Evolutionary conservation across 2,113 vertebrate genomes (phyloP).

Genomic region (Deroptyus accipitrinus): DNA sequence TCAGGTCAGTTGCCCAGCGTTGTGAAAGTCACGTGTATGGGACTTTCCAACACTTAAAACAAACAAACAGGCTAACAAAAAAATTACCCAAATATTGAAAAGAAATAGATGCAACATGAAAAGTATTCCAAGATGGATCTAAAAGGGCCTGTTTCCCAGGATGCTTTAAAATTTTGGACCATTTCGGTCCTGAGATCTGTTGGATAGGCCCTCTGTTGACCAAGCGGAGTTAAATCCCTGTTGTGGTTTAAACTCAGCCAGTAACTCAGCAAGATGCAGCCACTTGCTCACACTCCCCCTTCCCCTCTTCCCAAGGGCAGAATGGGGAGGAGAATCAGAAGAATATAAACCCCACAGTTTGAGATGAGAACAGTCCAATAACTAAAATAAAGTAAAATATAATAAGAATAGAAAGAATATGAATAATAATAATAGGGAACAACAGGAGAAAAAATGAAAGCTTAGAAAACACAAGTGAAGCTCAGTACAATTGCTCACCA

Average conservation of each 20-base stretch:
- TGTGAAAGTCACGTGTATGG: not conserved
- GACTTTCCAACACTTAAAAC: not conserved
- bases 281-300: not conserved
- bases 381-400: not conserved
- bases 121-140: not conserved
- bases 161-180: not conserved
- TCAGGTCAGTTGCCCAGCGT: not conserved
- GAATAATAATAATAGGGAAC: not conserved
- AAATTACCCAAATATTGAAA: not conserved
- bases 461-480: not conserved
- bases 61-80: not conserved
- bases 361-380: not conserved
- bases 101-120: not conserved
- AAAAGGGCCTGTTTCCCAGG: not conserved
- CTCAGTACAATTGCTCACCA: too few species aligned
- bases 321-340: not conserved
- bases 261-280: not conserved
- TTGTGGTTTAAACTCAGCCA: not conserved
- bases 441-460: not conserved
- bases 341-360: not conserved
- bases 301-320: not conserved
- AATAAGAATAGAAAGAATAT: not conserved
- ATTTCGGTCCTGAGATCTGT: not conserved
- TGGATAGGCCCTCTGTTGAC: not conserved
- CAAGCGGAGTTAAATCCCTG: not conserved